Evolutionary conservation across 2,113 vertebrate species (phyloP).

Genomic region (Aptenodytes patagonicus): DNA sequence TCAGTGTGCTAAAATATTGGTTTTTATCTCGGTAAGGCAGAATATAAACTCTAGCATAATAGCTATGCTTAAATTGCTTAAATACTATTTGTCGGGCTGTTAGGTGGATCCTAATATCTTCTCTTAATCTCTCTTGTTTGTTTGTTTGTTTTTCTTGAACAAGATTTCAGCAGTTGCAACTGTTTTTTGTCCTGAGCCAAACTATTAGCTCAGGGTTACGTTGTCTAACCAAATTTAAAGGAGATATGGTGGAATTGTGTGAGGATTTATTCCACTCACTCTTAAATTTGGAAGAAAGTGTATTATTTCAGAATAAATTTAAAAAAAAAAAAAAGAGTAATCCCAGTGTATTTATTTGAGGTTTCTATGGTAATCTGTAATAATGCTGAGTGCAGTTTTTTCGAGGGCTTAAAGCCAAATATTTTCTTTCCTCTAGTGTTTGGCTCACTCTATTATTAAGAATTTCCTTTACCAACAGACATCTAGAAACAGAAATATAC

Average conservation of each 20-base stretch:
- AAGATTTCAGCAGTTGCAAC: not conserved
- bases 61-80: not conserved
- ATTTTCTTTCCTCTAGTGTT: not conserved
- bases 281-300: not conserved
- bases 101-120: not conserved
- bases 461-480: not conserved
- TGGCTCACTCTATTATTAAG: not conserved
- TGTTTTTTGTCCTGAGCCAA: not conserved
- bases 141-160: not conserved
- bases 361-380: not conserved
- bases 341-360: not conserved
- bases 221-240: not conserved
- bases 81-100: not conserved
- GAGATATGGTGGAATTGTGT: not conserved
- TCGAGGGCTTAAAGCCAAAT: not conserved
- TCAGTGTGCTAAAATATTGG: not conserved
- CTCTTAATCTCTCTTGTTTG: not conserved
- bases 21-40: not conserved
- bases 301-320: not conserved
- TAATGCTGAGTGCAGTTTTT: not conserved
- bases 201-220: not conserved
- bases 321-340: not conserved
- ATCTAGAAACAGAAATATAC: not conserved
- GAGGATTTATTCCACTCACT: not conserved
- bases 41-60: not conserved